Evolutionary conservation across 2,113 vertebrate species (phyloP).

Genomic region (Vicugna pacos): DNA sequence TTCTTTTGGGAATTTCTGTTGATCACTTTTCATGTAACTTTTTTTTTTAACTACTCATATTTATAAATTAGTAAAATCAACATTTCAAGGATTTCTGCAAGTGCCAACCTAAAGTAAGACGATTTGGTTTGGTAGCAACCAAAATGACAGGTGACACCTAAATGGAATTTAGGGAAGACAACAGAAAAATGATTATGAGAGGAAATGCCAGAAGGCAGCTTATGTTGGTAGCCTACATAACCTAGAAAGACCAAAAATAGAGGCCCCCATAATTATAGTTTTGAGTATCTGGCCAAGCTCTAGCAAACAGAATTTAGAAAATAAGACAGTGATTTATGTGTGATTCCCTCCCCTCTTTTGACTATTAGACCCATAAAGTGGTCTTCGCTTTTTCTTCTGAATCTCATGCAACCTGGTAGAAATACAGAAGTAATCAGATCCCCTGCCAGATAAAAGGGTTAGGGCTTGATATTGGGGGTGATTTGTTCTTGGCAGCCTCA

Average conservation of each 20-base stretch:
- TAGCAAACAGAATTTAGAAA: not conserved
- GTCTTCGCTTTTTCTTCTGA: not conserved
- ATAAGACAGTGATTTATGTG: not conserved
- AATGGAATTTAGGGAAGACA: not conserved
- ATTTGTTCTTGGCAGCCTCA: not conserved
- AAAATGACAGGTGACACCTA: not conserved
- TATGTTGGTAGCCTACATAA: not conserved
- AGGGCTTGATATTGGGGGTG: not conserved
- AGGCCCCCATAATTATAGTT: not conserved
- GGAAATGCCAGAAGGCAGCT: not conserved
- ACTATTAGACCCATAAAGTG: not conserved
- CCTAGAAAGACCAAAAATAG: not conserved
- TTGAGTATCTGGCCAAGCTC: not conserved
- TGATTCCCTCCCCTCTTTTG: not conserved
- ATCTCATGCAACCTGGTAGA: not conserved
- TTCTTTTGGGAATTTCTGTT: not conserved
- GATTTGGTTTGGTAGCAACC: not conserved
- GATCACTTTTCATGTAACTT: not conserved
- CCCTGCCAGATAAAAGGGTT: not conserved
- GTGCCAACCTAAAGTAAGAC: not conserved
- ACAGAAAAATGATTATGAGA: constrained; percentile 28
- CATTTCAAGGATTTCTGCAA: not conserved
- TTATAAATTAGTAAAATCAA: constrained; percentile 3
- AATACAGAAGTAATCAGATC: not conserved
- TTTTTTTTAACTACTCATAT: not conserved